Evolutionary conservation across 2,113 vertebrate genomes (phyloP).

Genomic region (Psephotus haematonotus): DNA sequence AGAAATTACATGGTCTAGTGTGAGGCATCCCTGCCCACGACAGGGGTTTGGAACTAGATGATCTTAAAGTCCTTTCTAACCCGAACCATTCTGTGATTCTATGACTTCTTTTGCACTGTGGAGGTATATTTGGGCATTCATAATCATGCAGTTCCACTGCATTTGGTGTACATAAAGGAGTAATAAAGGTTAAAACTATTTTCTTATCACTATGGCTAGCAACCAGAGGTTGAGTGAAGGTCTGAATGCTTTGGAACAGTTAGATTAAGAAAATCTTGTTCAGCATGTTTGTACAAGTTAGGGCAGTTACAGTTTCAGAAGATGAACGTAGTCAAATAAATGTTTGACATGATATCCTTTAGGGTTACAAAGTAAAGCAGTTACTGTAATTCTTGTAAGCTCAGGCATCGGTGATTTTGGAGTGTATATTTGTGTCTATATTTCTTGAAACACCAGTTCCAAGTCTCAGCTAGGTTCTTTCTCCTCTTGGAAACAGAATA

Average conservation of each 20-base stretch:
- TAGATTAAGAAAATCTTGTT: not conserved
- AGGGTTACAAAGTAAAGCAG: not conserved
- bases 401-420: not conserved
- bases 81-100: not conserved
- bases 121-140: not conserved
- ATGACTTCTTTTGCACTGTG: not conserved
- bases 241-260: not conserved
- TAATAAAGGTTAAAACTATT: not conserved
- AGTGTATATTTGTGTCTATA: not conserved
- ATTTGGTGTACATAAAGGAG: not conserved
- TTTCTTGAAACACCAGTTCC: not conserved
- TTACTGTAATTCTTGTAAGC: not conserved
- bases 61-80: not conserved
- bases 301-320: not conserved
- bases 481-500: slow-evolving; percentile 15
- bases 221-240: not conserved
- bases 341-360: not conserved
- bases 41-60: not conserved
- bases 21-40: not conserved
- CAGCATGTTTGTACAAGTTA: not conserved
- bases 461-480: not conserved
- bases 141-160: not conserved
- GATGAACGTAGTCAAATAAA: not conserved
- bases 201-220: not conserved
- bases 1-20: not conserved